Evolutionary conservation across 2,888 invertebrate species (phyloP), one percentile per base, ranked within the genome.

Genomic region (Tyria jacobaeae): DNA sequence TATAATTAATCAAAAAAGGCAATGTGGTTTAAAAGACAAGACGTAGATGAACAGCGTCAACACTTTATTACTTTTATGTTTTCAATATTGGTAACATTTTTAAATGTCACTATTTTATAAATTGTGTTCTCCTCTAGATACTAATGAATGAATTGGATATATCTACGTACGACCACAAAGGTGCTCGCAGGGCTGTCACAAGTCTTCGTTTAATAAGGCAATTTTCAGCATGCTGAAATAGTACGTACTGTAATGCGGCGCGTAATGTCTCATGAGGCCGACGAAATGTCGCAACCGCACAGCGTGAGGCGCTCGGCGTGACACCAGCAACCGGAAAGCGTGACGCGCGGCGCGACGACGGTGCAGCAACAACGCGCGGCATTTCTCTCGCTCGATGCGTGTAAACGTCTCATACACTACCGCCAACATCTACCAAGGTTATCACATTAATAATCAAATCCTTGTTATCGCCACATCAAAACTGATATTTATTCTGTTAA

Each of bases 391-490:
- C 89, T 98, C 98, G 54, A 97, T 96, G 41, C 96, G 95, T 0
- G 97, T 97, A 86, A 98, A 98, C 0, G 97, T 96, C 89, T 98
- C 98, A 88, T 98, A 98, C 5, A 98, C 98, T 35, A 98, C 98
- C 62, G 98, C 98, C 76, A 98, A 93, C 96, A 98, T 96, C 96
- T 97, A 85, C 12, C 2, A 6, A 54, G 25, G 17, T 10, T 10
- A 21, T 17, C 21, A 3, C 21, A 21, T 21, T 44, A 12, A 44
- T 21, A 12, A 44, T 44, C 21, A 4, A 17, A 7, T 10, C 17
- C 21, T 12, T n/a, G n/a, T n/a, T n/a, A n/a, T n/a, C n/a, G n/a
- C n/a, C n/a, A n/a, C n/a, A n/a, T n/a, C n/a, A n/a, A n/a, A n/a
- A n/a, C n/a, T n/a, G n/a, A n/a, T n/a, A n/a, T n/a, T n/a, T n/a